These are phyloP conservation scores for Sebastiscus albofasciatus DNA, from an alignment of 2,797 vertebrate species.

Conservation along the genomic window DNA sequence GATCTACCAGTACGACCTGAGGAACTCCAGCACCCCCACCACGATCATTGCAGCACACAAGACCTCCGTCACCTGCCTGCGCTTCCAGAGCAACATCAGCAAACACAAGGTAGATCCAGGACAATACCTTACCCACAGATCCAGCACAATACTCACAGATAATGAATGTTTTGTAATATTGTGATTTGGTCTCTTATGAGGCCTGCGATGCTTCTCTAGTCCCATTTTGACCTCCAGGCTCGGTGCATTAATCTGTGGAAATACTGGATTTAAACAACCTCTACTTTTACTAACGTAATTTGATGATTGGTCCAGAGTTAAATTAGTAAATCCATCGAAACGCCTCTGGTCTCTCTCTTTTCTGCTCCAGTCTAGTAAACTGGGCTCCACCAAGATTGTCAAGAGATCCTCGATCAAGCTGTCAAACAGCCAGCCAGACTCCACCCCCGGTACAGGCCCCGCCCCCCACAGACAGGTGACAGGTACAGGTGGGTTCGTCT, in stretches of 20 bases:
- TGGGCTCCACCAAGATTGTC: conserved; percentile 63
- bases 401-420: conserved; percentile 76
- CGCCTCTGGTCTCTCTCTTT: neutral
- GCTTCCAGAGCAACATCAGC: conserved; percentile 85
- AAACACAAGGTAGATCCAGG: conserved; percentile 73
- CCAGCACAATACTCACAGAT: no score
- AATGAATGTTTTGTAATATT: no score
- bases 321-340: neutral
- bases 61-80: conserved; percentile 93
- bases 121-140: neutral
- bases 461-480: conserved; percentile 47
- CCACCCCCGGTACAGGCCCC: conserved; percentile 24
- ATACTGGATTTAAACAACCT: neutral
- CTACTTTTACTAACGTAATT: neutral
- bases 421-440: conserved; percentile 57
- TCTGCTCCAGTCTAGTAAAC: conserved; percentile 75
- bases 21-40: conserved; percentile 90
- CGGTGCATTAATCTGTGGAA: neutral
- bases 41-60: conserved; percentile 90
- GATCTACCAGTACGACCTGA: conserved; percentile 95
- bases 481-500: conserved; percentile 48
- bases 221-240: neutral
- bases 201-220: neutral
- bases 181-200: no score
- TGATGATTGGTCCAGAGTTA: neutral